A percentile compares a stretch with the other conserved stretches of the same genome.
Evolutionary conservation across 2,113 vertebrate species (phyloP).

Genomic region (Leucopsar rothschildi): DNA sequence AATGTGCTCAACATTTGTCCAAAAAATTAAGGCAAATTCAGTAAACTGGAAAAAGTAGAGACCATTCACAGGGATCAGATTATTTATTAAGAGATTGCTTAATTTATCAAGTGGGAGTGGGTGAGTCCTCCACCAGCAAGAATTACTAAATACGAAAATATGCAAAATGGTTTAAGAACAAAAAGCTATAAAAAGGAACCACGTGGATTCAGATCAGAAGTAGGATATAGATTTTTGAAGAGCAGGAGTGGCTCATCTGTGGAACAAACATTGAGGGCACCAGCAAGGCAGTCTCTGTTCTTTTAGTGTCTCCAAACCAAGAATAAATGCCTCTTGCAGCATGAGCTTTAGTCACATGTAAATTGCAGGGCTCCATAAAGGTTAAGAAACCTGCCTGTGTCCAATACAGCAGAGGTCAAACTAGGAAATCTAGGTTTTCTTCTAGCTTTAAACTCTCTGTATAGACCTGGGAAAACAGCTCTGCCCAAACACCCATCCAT

Average conservation of each 20-base stretch:
- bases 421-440: not conserved
- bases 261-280: not conserved
- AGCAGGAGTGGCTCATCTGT: not conserved
- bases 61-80: not conserved
- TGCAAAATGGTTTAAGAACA: not conserved
- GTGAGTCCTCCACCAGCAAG: not conserved
- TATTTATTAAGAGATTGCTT: not conserved
- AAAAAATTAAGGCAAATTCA: not conserved
- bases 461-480: not conserved
- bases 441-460: not conserved
- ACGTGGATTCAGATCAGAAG: not conserved
- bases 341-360: not conserved
- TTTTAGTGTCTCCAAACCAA: not conserved
- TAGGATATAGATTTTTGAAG: not conserved
- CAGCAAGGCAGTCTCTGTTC: not conserved
- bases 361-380: not conserved
- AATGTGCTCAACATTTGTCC: not conserved
- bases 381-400: not conserved
- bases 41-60: not conserved
- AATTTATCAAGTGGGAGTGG: not conserved
- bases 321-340: not conserved
- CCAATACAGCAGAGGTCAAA: not conserved
- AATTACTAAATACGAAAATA: not conserved
- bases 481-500: not conserved
- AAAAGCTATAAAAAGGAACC: not conserved